Base-by-base conservation (phyloP, 2,888 invertebrate species). In the Ptilodon capucinus region DNA sequence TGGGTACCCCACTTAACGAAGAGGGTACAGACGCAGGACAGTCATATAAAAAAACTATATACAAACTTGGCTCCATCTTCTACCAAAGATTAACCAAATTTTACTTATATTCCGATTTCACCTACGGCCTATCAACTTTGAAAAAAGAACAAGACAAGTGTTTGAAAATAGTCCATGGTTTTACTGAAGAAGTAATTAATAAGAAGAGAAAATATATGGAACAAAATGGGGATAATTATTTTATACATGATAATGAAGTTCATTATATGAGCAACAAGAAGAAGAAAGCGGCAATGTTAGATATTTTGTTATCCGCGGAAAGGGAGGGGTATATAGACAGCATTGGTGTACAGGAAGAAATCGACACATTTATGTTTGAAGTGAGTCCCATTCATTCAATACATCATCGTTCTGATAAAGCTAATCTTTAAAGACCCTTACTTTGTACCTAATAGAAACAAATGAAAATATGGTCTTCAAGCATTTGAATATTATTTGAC, bases 351-450 rank as follows among this genome's bases (percentile, higher is more conserved):
- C 84, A 92, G 42, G 93, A 94, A 68, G 93, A 94, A 79, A 93
- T 94, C 0, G 93, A 94, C 56, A 94, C 94, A 0, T 94, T 94
- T 58, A 92, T 94, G 92, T 94, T 94, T 76, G 94, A 92, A 68
- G 93, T 92, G 17, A 2, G 32, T 30, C 6, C 28, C 9, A n/a
- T n/a, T n/a, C n/a, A n/a, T n/a, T n/a, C n/a, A n/a, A n/a, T n/a
- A n/a, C n/a, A n/a, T n/a, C n/a, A n/a, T n/a, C n/a, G n/a, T n/a
- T n/a, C n/a, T n/a, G n/a, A n/a, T n/a, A n/a, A n/a, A n/a, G n/a
- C n/a, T n/a, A n/a, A n/a, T n/a, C n/a, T n/a, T n/a, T n/a, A n/a
- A n/a, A n/a, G n/a, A n/a, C n/a, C n/a, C n/a, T n/a, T n/a, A n/a
- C n/a, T n/a, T n/a, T n/a, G n/a, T n/a, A n/a, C n/a, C n/a, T n/a